A percentile compares a stretch with the other conserved stretches of the same genome.
Evolutionary conservation across 2,113 vertebrate species (phyloP).

Genomic region (Tachysurus fulvidraco): DNA sequence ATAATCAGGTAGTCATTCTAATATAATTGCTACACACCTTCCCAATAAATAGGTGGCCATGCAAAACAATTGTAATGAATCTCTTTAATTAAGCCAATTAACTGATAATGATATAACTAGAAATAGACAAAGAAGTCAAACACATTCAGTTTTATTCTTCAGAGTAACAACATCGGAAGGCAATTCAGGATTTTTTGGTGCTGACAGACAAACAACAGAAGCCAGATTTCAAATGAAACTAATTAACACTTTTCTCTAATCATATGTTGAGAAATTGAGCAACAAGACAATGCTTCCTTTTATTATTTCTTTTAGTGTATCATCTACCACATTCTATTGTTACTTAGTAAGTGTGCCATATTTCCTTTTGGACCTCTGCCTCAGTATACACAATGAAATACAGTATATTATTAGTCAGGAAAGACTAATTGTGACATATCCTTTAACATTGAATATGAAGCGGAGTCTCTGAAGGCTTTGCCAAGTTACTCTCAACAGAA

Average conservation of each 20-base stretch:
- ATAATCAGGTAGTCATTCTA: not conserved
- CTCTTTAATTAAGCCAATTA: not conserved
- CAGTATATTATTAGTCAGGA: conserved; percentile 27
- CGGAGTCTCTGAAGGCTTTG: not conserved
- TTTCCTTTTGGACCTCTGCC: not conserved
- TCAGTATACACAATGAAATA: conserved; percentile 27
- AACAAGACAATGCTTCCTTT: not conserved
- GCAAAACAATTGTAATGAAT: not conserved
- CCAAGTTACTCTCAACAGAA: conserved; percentile 32
- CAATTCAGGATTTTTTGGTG: not conserved
- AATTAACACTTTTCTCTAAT: not conserved
- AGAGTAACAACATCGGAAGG: not conserved
- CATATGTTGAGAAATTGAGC: not conserved
- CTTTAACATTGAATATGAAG: conserved; percentile 14
- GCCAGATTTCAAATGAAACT: not conserved
- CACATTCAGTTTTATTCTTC: not conserved
- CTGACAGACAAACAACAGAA: not conserved
- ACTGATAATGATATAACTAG: not conserved
- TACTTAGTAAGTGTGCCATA: not conserved
- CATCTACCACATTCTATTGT: not conserved
- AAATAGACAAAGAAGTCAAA: not conserved
- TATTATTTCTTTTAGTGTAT: not conserved
- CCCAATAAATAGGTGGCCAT: not conserved
- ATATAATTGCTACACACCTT: not conserved
- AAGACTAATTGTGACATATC: conserved; percentile 24